Evolutionary conservation across 2,797 vertebrate species (phyloP), one percentile per base, ranked within the genome.

Genomic region (Ceryle rudis): DNA sequence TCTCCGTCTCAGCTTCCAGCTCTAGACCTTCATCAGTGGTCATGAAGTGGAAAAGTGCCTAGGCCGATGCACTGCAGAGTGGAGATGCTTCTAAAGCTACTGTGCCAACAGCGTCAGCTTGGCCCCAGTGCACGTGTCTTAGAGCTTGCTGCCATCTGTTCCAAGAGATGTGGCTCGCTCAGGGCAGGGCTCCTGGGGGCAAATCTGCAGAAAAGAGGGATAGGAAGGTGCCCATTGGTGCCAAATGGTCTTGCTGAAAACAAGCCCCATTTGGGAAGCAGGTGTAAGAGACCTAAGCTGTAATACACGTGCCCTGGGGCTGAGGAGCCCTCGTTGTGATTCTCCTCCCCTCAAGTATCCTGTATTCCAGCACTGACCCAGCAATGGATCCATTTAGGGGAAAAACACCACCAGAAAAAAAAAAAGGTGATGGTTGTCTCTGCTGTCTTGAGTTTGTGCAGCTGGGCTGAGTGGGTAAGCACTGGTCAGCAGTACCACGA

Each of bases 371-470:
- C 94, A 60, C 66, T 96, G 78, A 89, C 25, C 6, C 57, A 22
- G 73, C 29, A 23, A 57, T 17, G 77, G 80, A 91, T 90, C 54
- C 60, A 75, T 47, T 80, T 74, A 70, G n/a, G 42, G 39, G 13
- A 39, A 39, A 39, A 39, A 39, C 39, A 39, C 39, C 39, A 39
- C 39, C 11, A 42, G 18, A 17, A 25, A 60, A 25, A 64, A 58
- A 64, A 46, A 46, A 46, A 46, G 75, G 91, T 96, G 95, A 93
- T 95, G 95, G 92, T 82, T 82, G 90, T 87, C 86, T 92, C 47
- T 91, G 96, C 95, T 97, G 93, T 93, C 79, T 79, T 84, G 77
- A 92, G 89, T 44, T 78, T 95, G 89, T 96, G 91, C 85, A 97
- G 55, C 37, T 67, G 82, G 58, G 92, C 64, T 21, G 55, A 62